Conservation (phyloP, 23 tunicate species). For the Ciona savignyi region DNA sequence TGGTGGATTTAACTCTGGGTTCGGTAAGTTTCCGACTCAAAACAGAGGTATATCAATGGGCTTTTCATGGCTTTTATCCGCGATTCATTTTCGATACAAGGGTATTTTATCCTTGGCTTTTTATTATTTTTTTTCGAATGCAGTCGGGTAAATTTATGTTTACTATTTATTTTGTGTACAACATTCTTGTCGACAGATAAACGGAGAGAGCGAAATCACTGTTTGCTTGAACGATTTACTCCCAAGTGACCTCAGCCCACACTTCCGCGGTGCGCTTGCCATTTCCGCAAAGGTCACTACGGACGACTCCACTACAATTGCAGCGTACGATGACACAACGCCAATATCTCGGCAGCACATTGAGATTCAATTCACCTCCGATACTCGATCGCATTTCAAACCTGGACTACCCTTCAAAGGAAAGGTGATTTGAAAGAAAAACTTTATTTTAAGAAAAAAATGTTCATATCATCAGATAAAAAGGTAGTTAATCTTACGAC, state of each 20-base stretch:
- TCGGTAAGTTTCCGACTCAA: too few relatives aligned
- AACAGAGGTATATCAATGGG: too few relatives aligned
- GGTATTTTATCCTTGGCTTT: too few relatives aligned
- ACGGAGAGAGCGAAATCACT: constrained; percentile 16
- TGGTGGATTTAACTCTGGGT: too few relatives aligned
- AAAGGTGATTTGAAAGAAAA: constrained; percentile 31
- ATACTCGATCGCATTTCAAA: constrained; percentile 79
- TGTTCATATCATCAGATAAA: neutral
- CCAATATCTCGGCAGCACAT: constrained; percentile 52
- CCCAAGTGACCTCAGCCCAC: constrained; percentile 18
- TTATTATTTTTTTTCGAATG: too few relatives aligned
- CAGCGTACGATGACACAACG: constrained; percentile 74
- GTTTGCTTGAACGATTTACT: constrained; percentile 46
- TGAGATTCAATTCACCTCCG: constrained; percentile 50
- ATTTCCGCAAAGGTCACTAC: constrained; percentile 55
- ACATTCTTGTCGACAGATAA: too few relatives aligned
- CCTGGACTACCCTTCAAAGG: constrained; percentile 71
- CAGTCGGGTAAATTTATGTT: too few relatives aligned
- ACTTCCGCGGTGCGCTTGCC: constrained; percentile 40
- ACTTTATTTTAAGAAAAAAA: neutral
- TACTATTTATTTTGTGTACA: too few relatives aligned
- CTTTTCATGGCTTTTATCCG: too few relatives aligned
- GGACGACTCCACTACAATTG: constrained; percentile 32
- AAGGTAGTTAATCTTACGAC: too few relatives aligned
- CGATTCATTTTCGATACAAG: too few relatives aligned